phyloP scores from a whole-genome alignment of 2,113 vertebrate genomes.

The Motacilla tschutschensis region DNA sequence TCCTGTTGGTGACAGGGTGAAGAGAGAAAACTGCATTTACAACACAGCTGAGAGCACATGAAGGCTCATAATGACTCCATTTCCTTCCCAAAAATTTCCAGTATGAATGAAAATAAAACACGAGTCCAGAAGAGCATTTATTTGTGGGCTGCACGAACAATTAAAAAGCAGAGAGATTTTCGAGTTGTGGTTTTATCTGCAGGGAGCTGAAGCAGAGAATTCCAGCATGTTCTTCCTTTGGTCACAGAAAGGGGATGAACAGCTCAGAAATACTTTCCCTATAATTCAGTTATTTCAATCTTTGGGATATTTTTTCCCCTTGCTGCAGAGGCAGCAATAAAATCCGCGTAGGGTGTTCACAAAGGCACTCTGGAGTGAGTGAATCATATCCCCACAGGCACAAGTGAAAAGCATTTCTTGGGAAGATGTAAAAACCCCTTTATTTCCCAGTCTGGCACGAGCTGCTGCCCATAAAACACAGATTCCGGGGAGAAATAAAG shows the following conservation, averaged over 20 bases:
- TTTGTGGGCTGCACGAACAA: neutral
- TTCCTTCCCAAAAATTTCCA: neutral
- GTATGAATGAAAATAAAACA: neutral
- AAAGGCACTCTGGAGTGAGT: neutral
- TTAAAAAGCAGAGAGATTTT: neutral
- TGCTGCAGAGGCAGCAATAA: neutral
- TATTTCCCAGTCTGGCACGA: neutral
- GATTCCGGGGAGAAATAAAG: neutral
- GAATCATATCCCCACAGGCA: neutral
- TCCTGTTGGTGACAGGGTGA: neutral
- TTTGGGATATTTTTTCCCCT: neutral
- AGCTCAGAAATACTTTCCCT: neutral
- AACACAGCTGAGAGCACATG: neutral
- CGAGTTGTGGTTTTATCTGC: neutral
- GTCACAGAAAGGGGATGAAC: neutral
- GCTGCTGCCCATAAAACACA: neutral
- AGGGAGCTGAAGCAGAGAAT: neutral
- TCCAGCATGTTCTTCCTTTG: neutral
- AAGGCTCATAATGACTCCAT: neutral
- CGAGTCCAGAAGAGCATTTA: neutral
- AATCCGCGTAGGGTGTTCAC: neutral
- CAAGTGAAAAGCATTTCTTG: neutral
- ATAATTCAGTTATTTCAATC: neutral
- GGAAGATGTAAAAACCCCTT: neutral
- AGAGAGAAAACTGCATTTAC: neutral